phyloP scores from a whole-genome alignment of 2,113 vertebrate species.

The Natator depressus region DNA sequence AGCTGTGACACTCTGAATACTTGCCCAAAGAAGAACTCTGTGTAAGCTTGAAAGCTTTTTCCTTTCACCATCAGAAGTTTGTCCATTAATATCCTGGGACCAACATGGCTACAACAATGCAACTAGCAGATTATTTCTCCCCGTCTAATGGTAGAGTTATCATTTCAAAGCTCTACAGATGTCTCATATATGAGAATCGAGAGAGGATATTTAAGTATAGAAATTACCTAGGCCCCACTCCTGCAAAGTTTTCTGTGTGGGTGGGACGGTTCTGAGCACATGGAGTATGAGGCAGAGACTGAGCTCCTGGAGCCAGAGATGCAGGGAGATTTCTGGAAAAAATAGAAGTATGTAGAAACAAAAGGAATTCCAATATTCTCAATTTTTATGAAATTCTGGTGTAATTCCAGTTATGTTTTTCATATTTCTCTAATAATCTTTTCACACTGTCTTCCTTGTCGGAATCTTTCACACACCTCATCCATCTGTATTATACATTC shows the following conservation, averaged over 20 bases:
- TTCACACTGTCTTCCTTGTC: neutral
- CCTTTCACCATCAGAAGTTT: neutral
- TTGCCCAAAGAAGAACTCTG: neutral
- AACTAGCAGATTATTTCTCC: neutral
- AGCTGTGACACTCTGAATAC: neutral
- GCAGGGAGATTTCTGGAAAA: neutral
- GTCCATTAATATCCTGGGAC: neutral
- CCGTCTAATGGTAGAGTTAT: neutral
- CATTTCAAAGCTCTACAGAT: neutral
- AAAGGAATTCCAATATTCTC: conserved; percentile 4
- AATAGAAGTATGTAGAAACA: neutral
- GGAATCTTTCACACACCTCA: neutral
- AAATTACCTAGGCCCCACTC: neutral
- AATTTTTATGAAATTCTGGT: neutral
- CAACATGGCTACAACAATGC: neutral
- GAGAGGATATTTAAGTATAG: neutral
- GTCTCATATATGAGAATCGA: neutral
- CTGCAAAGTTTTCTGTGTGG: neutral
- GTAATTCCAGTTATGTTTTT: conserved; percentile 15
- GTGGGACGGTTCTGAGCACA: neutral
- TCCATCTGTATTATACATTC: neutral
- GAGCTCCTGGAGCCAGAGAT: neutral
- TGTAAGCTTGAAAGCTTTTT: neutral
- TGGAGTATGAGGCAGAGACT: neutral
- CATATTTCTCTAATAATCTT: neutral